phyloP scores from a whole-genome alignment of 1,140 invertebrate species.

The Brachionus calyciflorus region DNA sequence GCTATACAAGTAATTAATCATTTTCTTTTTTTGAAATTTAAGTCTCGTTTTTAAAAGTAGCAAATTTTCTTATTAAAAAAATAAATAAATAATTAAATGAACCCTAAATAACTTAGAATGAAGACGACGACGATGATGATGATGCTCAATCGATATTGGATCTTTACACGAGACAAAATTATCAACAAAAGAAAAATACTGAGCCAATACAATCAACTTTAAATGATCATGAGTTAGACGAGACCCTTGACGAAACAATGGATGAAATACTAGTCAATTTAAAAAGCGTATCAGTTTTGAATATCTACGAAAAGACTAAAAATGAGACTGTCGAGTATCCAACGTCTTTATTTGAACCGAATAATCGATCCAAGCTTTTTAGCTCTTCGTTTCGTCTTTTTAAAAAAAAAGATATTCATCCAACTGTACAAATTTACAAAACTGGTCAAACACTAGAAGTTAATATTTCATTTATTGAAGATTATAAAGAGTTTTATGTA shows the following conservation, averaged over 20 bases:
- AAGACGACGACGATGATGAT: background rate
- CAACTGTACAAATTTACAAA: slow-evolving; percentile 10
- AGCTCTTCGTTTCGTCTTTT: background rate
- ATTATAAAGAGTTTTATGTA: slow-evolving; percentile 17
- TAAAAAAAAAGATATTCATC: slow-evolving; percentile 29
- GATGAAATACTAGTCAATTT: slow-evolving; percentile 31
- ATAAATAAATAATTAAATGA: background rate
- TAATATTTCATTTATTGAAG: background rate
- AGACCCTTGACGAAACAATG: background rate
- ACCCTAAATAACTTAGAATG: background rate
- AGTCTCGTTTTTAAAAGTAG: too few relatives aligned
- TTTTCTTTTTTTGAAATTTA: background rate
- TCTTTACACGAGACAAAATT: background rate
- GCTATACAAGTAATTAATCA: background rate
- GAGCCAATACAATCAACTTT: background rate
- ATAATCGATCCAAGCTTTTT: slow-evolving; percentile 9
- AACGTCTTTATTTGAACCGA: background rate
- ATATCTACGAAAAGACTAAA: background rate
- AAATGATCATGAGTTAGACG: background rate
- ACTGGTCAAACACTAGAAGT: background rate
- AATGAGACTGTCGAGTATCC: background rate
- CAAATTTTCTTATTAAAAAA: too few relatives aligned
- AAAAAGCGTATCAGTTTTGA: slow-evolving; percentile 12
- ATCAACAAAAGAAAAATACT: background rate
- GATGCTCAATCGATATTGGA: background rate